These are phyloP conservation scores for Serinus canaria DNA, from an alignment of 2,113 vertebrate genomes.

Conservation along the genomic window DNA sequence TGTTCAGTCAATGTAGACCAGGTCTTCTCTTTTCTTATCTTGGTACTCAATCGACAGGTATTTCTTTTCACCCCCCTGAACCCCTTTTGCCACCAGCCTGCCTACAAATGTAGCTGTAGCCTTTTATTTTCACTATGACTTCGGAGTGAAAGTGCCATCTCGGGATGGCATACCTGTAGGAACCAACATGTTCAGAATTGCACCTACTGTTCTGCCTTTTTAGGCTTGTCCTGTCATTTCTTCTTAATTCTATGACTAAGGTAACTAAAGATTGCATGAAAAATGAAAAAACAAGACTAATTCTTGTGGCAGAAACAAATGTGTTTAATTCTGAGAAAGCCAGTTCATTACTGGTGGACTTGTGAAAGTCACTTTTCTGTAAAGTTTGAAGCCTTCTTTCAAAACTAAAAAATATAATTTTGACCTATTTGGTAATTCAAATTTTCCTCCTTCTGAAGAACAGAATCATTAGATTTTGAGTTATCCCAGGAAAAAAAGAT, in stretches of 20 bases:
- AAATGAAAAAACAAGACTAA: not conserved
- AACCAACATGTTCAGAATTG: not conserved
- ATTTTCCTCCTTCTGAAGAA: not conserved
- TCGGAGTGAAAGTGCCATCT: not conserved
- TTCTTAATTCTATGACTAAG: not conserved
- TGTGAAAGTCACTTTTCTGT: not conserved
- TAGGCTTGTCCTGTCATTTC: rapidly evolving
- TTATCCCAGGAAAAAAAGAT: not conserved
- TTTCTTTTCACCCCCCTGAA: rapidly evolving
- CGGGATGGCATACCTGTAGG: not conserved
- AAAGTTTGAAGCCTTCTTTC: not conserved
- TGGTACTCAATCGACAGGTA: not conserved
- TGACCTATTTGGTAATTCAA: not conserved
- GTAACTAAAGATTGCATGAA: not conserved
- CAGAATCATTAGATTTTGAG: not conserved
- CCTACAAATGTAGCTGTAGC: not conserved
- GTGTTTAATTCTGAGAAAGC: not conserved
- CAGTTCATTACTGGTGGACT: not conserved
- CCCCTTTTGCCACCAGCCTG: not conserved
- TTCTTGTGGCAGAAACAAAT: not conserved
- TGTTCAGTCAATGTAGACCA: not conserved
- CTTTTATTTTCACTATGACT: not conserved
- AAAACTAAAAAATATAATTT: not conserved
- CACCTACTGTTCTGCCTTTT: not conserved
- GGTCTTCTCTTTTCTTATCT: not conserved